Evolutionary conservation across 2,888 invertebrate genomes (phyloP), one percentile per base, ranked within the genome.

Genomic region (Eristalinus sepulchralis): DNA sequence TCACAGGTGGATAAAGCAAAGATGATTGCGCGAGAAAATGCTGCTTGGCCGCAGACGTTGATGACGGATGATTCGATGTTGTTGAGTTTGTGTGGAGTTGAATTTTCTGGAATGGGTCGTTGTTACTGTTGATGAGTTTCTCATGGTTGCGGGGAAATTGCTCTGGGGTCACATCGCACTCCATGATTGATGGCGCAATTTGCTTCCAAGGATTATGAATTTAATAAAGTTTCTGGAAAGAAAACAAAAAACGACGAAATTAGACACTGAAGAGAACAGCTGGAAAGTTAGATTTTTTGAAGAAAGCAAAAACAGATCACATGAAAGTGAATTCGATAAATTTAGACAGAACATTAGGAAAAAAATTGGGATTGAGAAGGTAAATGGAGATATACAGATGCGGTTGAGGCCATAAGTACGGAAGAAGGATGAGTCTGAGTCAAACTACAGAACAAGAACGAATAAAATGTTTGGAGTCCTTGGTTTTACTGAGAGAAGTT

Each of bases 161-260:
- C 20, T 88, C 88, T 59, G 89, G 89, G 68, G 89, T 89, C 67
- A 89, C 90, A 88, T 90, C 90, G 83, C 89, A 90, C 88, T 90
- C 89, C 89, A 89, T 90, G 64, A 33, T 75, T 68, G 75, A 53
- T 88, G 78, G 75, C 67, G 55, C 62, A 70, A 67, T 78, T 31
- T 59, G 31, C 57, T 88, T 73, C 47, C 62, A 72, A 72, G 34
- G 10, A 59, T 33, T 24, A 24, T 33, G 39, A 66, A 22, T 67
- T 63, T 33, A 67, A 67, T 60, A 36, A 11, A 17, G 36, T 36
- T 64, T 64, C 85, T 85, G 64, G 6, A 82, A 82, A 63, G 2
- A 70, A 13, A 55, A 24, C 2, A 17, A 53, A 34, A 4, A 10
- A 11, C 2, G 0, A 39, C 17, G 17, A 0, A 24, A 31, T 70